A percentile compares a stretch with the other conserved stretches of the same genome.
phyloP scores from a whole-genome alignment of 2,797 vertebrate species.

The Presbytis comata region DNA sequence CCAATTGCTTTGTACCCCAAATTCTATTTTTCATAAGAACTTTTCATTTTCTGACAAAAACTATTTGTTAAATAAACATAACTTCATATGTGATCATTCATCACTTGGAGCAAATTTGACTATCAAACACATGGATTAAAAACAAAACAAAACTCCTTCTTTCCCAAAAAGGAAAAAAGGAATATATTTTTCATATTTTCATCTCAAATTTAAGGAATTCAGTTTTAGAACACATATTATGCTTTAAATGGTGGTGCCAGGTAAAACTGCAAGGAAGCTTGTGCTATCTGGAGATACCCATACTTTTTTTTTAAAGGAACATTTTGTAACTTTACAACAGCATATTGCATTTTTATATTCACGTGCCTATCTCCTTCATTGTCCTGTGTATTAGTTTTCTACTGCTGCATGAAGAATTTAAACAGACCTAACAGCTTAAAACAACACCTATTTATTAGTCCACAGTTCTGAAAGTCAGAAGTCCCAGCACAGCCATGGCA shows the following conservation, averaged over 20 bases:
- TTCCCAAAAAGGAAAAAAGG: background rate
- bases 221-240: background rate
- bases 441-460: background rate
- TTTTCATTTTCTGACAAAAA: slow-evolving; percentile 13
- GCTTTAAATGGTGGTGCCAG: background rate
- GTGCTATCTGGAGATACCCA: background rate
- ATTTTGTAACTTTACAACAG: background rate
- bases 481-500: background rate
- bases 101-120: background rate
- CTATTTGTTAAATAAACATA: background rate
- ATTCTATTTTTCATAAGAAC: background rate
- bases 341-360: background rate
- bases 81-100: background rate
- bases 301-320: background rate
- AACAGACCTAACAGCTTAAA: background rate
- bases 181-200: background rate
- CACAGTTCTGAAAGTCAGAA: background rate
- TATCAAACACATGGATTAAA: background rate
- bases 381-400: background rate
- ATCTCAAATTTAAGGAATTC: background rate
- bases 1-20: background rate
- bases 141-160: background rate
- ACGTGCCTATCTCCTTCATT: background rate
- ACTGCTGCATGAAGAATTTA: slow-evolving; percentile 6
- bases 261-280: background rate